A percentile compares a stretch with the other conserved stretches of the same genome.
These are phyloP conservation scores for Drosophila histrio DNA, from an alignment of 2,888 invertebrate genomes.

Conservation along the genomic window DNA sequence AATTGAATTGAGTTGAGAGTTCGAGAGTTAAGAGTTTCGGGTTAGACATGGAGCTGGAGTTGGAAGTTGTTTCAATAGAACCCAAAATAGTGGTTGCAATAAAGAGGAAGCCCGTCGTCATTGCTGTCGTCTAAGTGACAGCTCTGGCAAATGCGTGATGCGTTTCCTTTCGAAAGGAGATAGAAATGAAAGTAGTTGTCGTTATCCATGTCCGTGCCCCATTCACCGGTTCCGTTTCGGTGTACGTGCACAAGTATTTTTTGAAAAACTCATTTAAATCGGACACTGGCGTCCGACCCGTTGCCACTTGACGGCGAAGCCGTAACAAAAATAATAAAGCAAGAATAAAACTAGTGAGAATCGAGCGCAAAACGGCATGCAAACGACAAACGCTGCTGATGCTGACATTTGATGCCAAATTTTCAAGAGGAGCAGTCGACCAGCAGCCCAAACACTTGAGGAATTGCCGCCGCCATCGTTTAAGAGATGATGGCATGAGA, in stretches of 20 bases:
- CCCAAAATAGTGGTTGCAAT: conserved; percentile 57
- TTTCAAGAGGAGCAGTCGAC: conserved; percentile 72
- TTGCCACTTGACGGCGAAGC: conserved; percentile 52
- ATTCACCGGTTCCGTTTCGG: conserved; percentile 31
- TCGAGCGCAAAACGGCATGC: conserved; percentile 72
- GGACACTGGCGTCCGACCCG: conserved; percentile 50
- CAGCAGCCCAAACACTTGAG: conserved; percentile 76
- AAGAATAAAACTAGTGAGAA: conserved; percentile 62
- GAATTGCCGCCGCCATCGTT: conserved; percentile 77
- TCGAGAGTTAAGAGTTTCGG: conserved; percentile 53
- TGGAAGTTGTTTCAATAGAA: conserved; percentile 35
- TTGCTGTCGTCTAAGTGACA: conserved; percentile 36
- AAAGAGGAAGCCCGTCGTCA: conserved; percentile 47
- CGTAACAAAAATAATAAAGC: conserved; percentile 3
- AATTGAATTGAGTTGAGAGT: conserved; percentile 57
- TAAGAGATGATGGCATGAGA: conserved; percentile 78
- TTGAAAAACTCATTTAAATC: conserved; percentile 78
- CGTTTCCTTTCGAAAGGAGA: conserved; percentile 38
- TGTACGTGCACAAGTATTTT: conserved; percentile 79
- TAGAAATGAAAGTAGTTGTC: conserved; percentile 66
- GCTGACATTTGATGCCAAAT: conserved; percentile 81
- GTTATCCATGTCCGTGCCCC: conserved; percentile 56
- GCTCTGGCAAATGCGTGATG: conserved; percentile 54
- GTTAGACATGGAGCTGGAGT: conserved; percentile 28
- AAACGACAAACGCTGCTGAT: conserved; percentile 70